phyloP scores from a whole-genome alignment of 2,888 invertebrate species.

The Metellina segmentata region DNA sequence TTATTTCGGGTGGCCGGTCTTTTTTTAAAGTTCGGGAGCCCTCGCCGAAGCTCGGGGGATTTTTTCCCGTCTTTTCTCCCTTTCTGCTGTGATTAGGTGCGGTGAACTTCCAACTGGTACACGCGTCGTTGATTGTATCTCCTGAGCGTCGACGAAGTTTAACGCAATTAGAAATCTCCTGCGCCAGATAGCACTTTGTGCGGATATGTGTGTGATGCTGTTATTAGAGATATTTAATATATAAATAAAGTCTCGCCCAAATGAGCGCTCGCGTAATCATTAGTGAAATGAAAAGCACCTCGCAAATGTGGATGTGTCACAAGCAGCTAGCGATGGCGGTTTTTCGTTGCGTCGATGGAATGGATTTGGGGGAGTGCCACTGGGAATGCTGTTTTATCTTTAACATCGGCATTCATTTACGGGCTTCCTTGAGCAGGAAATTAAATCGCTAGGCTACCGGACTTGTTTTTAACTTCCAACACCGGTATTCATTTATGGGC shows the following conservation, averaged over 20 bases:
- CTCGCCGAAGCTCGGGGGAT: background rate
- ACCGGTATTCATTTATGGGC: too few species aligned
- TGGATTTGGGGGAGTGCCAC: too few species aligned
- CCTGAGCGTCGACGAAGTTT: constrained; percentile 38
- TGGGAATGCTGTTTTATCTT: too few species aligned
- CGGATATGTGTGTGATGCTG: constrained; percentile 2
- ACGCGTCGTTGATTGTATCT: constrained; percentile 36
- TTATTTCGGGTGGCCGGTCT: constrained; percentile 14
- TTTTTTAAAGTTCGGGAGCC: constrained; percentile 4
- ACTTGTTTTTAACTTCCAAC: too few species aligned
- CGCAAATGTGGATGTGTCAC: too few species aligned
- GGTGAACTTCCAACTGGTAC: constrained; percentile 15
- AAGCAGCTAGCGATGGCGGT: too few species aligned
- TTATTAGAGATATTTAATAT: constrained; percentile 23
- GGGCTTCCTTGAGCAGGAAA: too few species aligned
- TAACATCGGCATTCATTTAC: too few species aligned
- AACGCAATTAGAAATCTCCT: constrained; percentile 38
- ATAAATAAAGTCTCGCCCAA: constrained; percentile 50
- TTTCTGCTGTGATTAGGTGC: constrained; percentile 3
- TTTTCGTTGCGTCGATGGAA: too few species aligned
- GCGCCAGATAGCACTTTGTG: constrained; percentile 2
- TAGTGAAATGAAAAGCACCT: background rate
- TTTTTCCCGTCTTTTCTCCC: background rate
- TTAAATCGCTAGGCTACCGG: too few species aligned
- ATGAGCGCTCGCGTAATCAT: constrained; percentile 1